Evolutionary conservation across 2,113 vertebrate species (phyloP).

Genomic region (Thryonomys swinderianus): DNA sequence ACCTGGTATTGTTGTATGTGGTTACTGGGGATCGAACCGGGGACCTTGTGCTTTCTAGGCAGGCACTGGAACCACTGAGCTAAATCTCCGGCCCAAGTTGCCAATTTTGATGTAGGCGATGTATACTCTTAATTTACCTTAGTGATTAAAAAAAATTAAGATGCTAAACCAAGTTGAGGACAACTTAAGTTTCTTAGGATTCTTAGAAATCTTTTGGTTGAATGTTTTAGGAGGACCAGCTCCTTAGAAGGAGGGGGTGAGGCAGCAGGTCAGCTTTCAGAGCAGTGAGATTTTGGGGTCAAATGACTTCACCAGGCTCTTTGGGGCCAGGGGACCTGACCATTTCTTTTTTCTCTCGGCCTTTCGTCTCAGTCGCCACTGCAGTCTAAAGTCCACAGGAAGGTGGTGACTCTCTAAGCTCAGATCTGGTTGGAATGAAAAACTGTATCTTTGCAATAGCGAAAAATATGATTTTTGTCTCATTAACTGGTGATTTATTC

Average conservation of each 20-base stretch:
- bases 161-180: not conserved
- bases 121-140: not conserved
- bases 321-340: not conserved
- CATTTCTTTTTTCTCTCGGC: not conserved
- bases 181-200: not conserved
- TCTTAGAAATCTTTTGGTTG: not conserved
- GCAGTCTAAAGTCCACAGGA: rapidly evolving
- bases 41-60: too few species aligned
- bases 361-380: not conserved
- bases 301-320: not conserved
- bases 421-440: not conserved
- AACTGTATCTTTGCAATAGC: not conserved
- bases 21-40: too few species aligned
- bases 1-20: too few species aligned
- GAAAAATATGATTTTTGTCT: not conserved
- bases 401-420: not conserved
- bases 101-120: not conserved
- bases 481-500: not conserved
- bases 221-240: not conserved
- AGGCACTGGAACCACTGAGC: too few species aligned
- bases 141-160: not conserved
- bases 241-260: not conserved
- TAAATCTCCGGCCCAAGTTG: too few species aligned
- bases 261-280: not conserved
- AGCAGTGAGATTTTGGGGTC: not conserved